Evolutionary conservation across 2,888 invertebrate genomes (phyloP), one percentile per base, ranked within the genome.

Genomic region (Rotaria socialis): DNA sequence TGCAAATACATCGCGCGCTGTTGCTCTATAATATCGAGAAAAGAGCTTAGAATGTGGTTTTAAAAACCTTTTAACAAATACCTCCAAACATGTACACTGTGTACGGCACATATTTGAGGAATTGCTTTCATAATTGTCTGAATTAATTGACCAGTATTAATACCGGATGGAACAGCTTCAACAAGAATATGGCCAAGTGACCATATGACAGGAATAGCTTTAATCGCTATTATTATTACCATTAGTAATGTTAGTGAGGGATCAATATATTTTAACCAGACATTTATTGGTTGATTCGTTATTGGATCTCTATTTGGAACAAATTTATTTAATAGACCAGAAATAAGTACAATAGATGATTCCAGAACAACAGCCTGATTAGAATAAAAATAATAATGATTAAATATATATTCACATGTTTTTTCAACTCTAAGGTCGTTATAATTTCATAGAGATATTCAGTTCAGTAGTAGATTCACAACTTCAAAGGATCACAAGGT

Each of bases 191-290:
- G 80, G 11, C 80, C 80, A 11, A 80, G 47, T 47, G 80, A 80
- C 80, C 80, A 80, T 35, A 80, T 41, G 47, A 80, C 80, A 47
- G 80, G 80, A 8, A 80, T 47, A 43, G 80, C 80, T 80, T 80
- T 80, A 14, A 47, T 6, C n/a, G 80, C 80, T 6, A 80, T 80
- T 24, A 80, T 47, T 22, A 80, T 47, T 4, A 80, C 80, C 80
- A 80, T 80, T 8, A 80, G 0, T 80, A 80, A 47, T 80, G 80
- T 80, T 80, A 80, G 35, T 24, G 47, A 0, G 3, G 80, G 80
- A 80, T 80, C 80, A n/a, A 80, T 47, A n/a, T 80, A 80, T 47
- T 80, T 80, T 47, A 80, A 80, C 80, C 80, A 80, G 11, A 47
- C n/a, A 47, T 80, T 80, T 14, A 80, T 22, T 5, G 67, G 67